phyloP scores from a whole-genome alignment of 2,888 invertebrate genomes.

The Urechis unicinctus region DNA sequence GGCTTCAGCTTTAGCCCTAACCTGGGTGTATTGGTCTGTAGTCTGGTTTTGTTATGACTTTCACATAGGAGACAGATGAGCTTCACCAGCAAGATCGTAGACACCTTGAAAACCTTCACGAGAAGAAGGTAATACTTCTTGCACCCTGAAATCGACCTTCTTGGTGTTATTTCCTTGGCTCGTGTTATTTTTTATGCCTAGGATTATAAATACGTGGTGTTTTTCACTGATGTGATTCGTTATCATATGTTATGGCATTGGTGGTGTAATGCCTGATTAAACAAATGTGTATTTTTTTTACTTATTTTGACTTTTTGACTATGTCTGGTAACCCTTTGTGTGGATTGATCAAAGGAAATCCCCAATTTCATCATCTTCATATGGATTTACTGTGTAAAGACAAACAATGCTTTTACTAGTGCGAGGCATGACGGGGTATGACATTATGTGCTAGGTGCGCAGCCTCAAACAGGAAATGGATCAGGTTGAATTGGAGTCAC shows the following conservation, averaged over 20 bases:
- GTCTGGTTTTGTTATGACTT: too few relatives aligned
- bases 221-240: not conserved
- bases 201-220: not conserved
- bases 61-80: constrained; percentile 37
- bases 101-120: constrained; percentile 41
- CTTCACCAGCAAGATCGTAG: constrained; percentile 39
- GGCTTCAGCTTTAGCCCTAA: too few relatives aligned
- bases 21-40: too few relatives aligned
- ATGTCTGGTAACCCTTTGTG: too few relatives aligned
- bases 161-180: not conserved
- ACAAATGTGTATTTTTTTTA: not conserved
- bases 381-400: too few relatives aligned
- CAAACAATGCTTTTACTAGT: too few relatives aligned
- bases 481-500: constrained; percentile 33
- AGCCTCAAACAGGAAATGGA: constrained; percentile 42
- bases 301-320: not conserved
- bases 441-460: constrained; percentile 23
- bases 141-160: not conserved
- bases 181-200: not conserved
- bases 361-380: too few relatives aligned
- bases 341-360: too few relatives aligned
- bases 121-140: constrained; percentile 37
- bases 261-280: too few relatives aligned
- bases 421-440: too few relatives aligned
- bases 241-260: not conserved